Conservation (phyloP, 2,888 invertebrate species). For the Drosophila percnosoma region DNA sequence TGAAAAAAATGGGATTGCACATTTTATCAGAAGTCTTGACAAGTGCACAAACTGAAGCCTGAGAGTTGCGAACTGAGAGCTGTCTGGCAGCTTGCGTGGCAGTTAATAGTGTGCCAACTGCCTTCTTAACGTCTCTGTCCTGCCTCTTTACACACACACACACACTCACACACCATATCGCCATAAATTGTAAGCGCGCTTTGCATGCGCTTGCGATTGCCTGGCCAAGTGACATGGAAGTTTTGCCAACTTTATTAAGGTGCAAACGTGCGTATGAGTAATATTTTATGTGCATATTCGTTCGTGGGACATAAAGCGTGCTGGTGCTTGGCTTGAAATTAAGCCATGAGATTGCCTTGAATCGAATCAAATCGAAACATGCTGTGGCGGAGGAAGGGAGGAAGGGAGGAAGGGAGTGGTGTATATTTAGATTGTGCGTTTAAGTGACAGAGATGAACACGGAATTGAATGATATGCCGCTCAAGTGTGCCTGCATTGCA, state of each 20-base stretch:
- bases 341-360: conserved; percentile 30
- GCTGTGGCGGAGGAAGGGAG: no score
- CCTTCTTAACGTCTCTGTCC: neutral
- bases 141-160: neutral
- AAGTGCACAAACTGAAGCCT: conserved; percentile 17
- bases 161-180: neutral
- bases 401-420: neutral
- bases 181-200: conserved; percentile 38
- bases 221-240: conserved; percentile 48
- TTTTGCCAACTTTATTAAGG: conserved; percentile 46
- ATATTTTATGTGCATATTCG: conserved; percentile 41
- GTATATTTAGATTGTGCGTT: conserved; percentile 26
- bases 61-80: conserved; percentile 20
- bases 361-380: conserved; percentile 32
- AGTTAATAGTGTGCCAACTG: conserved; percentile 32
- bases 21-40: conserved; percentile 34
- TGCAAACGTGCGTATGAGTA: conserved; percentile 62
- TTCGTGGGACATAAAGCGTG: conserved; percentile 4
- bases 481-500: conserved; percentile 8
- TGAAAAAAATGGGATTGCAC: conserved; percentile 13
- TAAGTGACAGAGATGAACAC: conserved; percentile 17
- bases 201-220: conserved; percentile 38
- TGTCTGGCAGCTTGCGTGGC: conserved; percentile 21
- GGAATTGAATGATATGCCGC: conserved; percentile 14
- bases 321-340: conserved; percentile 34